These are phyloP conservation scores for Amiota communis DNA, from an alignment of 2,888 invertebrate genomes.

Conservation along the genomic window DNA sequence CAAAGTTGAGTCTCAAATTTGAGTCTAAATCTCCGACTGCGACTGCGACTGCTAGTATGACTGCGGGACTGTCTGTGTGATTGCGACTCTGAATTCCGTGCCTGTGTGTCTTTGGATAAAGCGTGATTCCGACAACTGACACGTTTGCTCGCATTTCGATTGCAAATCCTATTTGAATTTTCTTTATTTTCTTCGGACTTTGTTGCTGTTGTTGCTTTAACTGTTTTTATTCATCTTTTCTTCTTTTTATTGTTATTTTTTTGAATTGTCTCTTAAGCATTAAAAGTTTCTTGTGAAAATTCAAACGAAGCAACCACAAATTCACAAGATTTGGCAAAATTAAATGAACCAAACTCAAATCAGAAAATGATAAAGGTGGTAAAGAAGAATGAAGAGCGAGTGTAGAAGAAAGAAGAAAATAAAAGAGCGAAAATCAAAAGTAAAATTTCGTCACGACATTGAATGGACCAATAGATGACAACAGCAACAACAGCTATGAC, in stretches of 20 bases:
- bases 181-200: conserved; percentile 1
- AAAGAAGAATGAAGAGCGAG: conserved; percentile 48
- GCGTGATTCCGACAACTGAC: conserved; percentile 58
- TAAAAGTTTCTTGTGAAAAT: conserved; percentile 16
- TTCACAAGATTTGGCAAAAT: conserved; percentile 11
- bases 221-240: conserved; percentile 13
- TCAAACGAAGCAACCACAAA: conserved; percentile 17
- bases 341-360: conserved; percentile 3
- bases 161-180: conserved; percentile 61
- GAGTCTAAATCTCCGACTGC: conserved; percentile 16
- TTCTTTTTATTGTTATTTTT: conserved; percentile 7
- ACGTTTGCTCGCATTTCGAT: conserved; percentile 70
- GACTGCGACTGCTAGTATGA: background rate
- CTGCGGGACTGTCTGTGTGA: background rate
- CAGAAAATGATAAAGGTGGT: conserved; percentile 12
- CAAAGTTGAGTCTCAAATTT: no score
- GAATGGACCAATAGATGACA: background rate
- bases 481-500: background rate
- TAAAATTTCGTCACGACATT: conserved; percentile 57
- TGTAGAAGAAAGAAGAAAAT: conserved; percentile 48
- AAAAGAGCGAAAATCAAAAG: conserved; percentile 64
- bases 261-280: background rate
- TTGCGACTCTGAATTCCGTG: conserved; percentile 33
- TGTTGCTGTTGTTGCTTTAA: conserved; percentile 24
- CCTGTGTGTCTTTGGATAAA: conserved; percentile 27